Conservation (phyloP, 2,888 invertebrate species). For the Mylabris sibirica region DNA sequence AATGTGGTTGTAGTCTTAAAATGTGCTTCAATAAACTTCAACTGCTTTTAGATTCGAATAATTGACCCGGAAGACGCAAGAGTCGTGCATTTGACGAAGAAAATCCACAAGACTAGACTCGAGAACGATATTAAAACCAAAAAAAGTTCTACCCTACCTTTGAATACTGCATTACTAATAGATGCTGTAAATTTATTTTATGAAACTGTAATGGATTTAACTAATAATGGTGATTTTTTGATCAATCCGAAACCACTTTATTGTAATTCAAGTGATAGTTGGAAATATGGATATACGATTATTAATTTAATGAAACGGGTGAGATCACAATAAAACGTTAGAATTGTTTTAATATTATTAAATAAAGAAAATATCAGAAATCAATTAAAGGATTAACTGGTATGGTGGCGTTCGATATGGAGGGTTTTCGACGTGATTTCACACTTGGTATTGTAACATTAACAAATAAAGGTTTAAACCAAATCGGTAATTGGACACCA, state of each 20-base stretch:
- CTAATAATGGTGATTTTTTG: slow-evolving; percentile 33
- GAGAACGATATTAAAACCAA: slow-evolving; percentile 8
- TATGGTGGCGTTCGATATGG: slow-evolving; percentile 76
- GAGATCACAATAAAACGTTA: slow-evolving; percentile 50
- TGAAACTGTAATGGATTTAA: slow-evolving; percentile 75
- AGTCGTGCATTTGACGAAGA: slow-evolving; percentile 28
- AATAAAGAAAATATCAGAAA: slow-evolving; percentile 64
- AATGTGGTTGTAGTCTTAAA: background rate
- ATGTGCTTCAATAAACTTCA: background rate
- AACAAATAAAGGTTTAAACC: slow-evolving; percentile 68
- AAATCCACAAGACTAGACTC: slow-evolving; percentile 26
- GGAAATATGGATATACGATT: slow-evolving; percentile 83
- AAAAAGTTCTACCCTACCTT: slow-evolving; percentile 43
- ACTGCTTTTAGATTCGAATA: slow-evolving; percentile 61
- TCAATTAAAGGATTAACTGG: slow-evolving; percentile 76
- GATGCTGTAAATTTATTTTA: slow-evolving; percentile 86
- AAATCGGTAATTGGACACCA: slow-evolving; percentile 74
- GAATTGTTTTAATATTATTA: slow-evolving; percentile 5
- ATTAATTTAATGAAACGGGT: slow-evolving; percentile 84
- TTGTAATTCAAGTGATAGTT: slow-evolving; percentile 69
- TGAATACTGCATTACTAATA: slow-evolving; percentile 82
- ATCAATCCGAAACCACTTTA: slow-evolving; percentile 58
- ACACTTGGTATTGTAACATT: slow-evolving; percentile 74
- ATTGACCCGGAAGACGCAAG: slow-evolving; percentile 65
- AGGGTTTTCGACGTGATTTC: slow-evolving; percentile 78